Conservation (phyloP, 53 echinoderm and acorn worm genomes). For the Echinarachnius parma region DNA sequence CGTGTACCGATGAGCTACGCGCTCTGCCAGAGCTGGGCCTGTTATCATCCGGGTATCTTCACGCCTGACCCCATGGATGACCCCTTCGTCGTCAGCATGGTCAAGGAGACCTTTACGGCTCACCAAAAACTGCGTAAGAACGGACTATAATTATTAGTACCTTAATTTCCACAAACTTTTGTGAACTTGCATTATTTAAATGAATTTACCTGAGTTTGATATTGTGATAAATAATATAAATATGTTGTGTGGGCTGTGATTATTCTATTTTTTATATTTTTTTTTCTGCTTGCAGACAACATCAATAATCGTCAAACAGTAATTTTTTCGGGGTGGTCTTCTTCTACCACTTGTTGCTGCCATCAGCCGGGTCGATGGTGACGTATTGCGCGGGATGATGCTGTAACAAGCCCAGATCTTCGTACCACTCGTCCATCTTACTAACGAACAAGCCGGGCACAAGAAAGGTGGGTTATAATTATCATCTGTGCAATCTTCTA, state of each 20-base stretch:
- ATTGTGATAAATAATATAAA: too few relatives aligned
- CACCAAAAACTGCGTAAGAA: constrained; percentile 32
- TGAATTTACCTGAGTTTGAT: too few relatives aligned
- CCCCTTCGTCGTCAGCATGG: constrained; percentile 19
- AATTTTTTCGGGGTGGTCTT: constrained; percentile 12
- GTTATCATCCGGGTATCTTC: constrained; percentile 12
- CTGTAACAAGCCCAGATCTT: constrained; percentile 39
- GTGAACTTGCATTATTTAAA: too few relatives aligned
- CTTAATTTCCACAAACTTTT: too few relatives aligned
- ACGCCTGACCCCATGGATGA: not conserved
- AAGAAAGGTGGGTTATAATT: constrained; percentile 15
- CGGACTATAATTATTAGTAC: too few relatives aligned
- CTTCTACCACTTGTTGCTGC: constrained; percentile 15
- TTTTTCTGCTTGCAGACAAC: constrained; percentile 10
- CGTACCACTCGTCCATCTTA: constrained; percentile 24
- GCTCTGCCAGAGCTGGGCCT: constrained; percentile 39
- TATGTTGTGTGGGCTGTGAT: too few relatives aligned
- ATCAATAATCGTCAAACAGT: constrained; percentile 36
- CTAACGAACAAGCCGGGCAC: constrained; percentile 14
- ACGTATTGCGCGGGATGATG: constrained; percentile 28
- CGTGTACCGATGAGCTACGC: constrained; percentile 36
- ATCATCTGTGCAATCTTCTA: too few relatives aligned
- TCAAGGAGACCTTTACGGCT: constrained; percentile 17
- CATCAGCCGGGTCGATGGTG: constrained; percentile 27
- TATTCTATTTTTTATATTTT: not conserved